Evolutionary conservation across 2,797 vertebrate species (phyloP), one percentile per base, ranked within the genome.

Genomic region (Coracias cyanogaster): DNA sequence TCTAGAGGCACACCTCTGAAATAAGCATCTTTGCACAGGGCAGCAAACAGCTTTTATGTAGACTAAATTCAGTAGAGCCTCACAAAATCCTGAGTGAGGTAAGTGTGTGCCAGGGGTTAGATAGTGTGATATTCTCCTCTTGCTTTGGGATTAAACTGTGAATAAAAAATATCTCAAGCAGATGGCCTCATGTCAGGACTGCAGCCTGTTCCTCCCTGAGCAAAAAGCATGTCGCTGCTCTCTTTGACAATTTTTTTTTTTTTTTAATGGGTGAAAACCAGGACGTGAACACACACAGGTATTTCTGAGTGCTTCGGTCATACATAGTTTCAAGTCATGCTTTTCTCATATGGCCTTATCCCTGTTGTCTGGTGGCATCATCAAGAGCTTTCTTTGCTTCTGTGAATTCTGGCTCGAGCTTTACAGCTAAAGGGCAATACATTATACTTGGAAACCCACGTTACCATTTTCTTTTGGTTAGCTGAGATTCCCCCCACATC

Each of bases 401-500:
- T 26, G 28, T 26, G 35, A n/a, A n/a, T 54, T 61, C 29, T 19
- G 17, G 14, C 25, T 57, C 20, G 45, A 18, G 35, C 37, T 26
- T 54, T 49, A 26, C 19, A 65, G 52, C 37, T 14, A 18, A 45
- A 45, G 57, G 43, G 33, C 43, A 70, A 17, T 7, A 12, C 0
- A 1, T 48, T 26, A 8, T 7, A 31, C 31, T 31, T 0, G 1
- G 67, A 67, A 60, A 14, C 26, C 7, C 39, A 15, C 8, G 0
- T 12, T 60, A 17, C 18, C 2, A 1, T 73, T 60, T 48, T 48
- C 12, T 41, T 66, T 66, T 52, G 37, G 29, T 54, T 41, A 48
- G 16, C 46, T 54, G 25, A 46, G 13, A 16, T 66, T 25, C 15
- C 12, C 33, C 28, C 16, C 14, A 0, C 13, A 22, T 8, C 49